Conservation (phyloP, 1,140 invertebrate genomes). For the Zeugodacus cucurbitae region DNA sequence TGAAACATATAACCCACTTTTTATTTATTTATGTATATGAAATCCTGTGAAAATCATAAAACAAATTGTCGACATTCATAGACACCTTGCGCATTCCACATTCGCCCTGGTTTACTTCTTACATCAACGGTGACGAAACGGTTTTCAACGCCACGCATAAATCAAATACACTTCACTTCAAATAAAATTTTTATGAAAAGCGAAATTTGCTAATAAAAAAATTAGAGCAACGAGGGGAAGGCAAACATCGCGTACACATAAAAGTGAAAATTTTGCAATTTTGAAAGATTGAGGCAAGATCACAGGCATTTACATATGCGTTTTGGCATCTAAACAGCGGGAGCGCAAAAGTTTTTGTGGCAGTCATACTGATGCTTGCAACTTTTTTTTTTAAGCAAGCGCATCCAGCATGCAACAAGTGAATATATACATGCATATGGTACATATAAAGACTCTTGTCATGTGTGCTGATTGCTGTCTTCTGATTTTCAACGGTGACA, state of each 20-base stretch:
- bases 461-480: not conserved
- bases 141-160: not conserved
- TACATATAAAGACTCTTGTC: not conserved
- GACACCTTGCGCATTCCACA: not conserved
- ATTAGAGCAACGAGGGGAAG: not conserved
- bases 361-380: not conserved
- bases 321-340: not conserved
- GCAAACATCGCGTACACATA: too few species aligned
- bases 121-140: not conserved
- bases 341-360: not conserved
- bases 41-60: too few species aligned
- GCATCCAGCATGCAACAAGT: not conserved
- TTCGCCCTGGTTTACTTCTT: constrained; percentile 18
- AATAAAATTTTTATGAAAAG: not conserved
- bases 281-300: not conserved
- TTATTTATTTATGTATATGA: too few species aligned
- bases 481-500: not conserved
- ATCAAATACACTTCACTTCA: constrained; percentile 3
- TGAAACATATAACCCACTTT: too few species aligned
- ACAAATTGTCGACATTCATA: not conserved
- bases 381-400: not conserved
- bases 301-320: not conserved
- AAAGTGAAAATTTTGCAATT: constrained; percentile 1
- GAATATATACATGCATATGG: not conserved
- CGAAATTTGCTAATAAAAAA: not conserved